Percentiles rank a stretch among this genome's conserved stretches.
Evolutionary conservation across 2,113 vertebrate genomes (phyloP).

Genomic region (Burhinus oedicnemus): DNA sequence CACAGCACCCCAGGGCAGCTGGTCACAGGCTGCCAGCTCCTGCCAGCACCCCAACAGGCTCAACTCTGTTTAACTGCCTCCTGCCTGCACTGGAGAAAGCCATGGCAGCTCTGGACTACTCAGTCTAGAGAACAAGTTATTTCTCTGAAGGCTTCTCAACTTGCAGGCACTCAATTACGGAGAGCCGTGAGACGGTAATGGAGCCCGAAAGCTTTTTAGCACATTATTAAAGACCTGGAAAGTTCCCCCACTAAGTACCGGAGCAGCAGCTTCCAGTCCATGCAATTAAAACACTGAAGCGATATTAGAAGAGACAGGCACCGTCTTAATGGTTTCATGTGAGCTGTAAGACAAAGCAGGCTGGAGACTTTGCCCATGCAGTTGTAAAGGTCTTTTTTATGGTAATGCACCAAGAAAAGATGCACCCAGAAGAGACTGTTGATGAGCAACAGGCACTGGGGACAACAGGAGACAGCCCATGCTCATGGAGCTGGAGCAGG

Average conservation of each 20-base stretch:
- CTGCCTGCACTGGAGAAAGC: neutral
- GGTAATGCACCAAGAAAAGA: neutral
- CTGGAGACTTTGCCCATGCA: neutral
- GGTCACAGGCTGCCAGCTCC: neutral
- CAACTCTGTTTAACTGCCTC: neutral
- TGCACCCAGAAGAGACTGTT: neutral
- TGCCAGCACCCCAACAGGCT: neutral
- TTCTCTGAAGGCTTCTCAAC: conserved; percentile 10
- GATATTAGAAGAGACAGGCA: conserved; percentile 9
- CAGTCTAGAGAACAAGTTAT: neutral
- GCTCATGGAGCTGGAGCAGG: accelerated
- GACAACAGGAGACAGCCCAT: neutral
- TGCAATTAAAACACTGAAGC: neutral
- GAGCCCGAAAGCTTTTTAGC: conserved; percentile 51
- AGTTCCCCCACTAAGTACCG: neutral
- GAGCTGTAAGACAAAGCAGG: neutral
- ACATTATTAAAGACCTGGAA: conserved; percentile 21
- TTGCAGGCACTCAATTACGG: neutral
- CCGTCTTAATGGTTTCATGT: neutral
- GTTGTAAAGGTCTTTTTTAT: neutral
- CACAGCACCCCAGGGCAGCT: neutral
- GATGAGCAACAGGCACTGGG: neutral
- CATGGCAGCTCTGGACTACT: neutral
- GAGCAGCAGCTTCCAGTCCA: conserved; percentile 8
- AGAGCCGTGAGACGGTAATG: neutral